A percentile compares a stretch with the other conserved stretches of the same genome.
Conservation (phyloP, 2,888 invertebrate species). For the Ornithoptera alexandrae region DNA sequence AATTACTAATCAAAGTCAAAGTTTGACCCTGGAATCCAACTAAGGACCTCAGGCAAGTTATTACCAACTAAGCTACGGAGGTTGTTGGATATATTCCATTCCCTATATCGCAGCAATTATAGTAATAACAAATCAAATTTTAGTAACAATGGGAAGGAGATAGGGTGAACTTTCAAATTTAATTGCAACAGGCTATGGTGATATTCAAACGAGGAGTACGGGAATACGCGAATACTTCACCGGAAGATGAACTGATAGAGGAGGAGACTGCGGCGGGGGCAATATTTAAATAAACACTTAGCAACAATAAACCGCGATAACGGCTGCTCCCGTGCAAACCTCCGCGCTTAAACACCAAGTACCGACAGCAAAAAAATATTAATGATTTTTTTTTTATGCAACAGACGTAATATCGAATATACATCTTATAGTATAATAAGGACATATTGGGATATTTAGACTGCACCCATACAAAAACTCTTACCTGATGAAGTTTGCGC, state of each 20-base stretch:
- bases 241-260: conserved; percentile 48
- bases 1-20: no score
- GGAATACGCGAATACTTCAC: conserved; percentile 34
- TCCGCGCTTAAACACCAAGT: conserved; percentile 37
- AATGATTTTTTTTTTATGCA: not conserved
- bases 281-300: conserved; percentile 70
- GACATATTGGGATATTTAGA: no score
- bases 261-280: conserved; percentile 35
- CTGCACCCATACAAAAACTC: no score
- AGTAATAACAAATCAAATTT: not conserved
- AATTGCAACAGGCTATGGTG: conserved; percentile 22
- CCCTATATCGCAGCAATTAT: not conserved
- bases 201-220: conserved; percentile 24
- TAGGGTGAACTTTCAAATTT: conserved; percentile 11
- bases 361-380: conserved; percentile 32
- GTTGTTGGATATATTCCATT: no score
- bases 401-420: no score
- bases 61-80: no score
- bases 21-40: no score
- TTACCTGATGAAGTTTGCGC: no score
- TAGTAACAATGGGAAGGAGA: not conserved
- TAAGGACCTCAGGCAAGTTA: no score
- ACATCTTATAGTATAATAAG: no score
- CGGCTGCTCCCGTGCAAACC: conserved; percentile 49
- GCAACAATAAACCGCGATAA: conserved; percentile 67